Evolutionary conservation across 2,113 vertebrate genomes (phyloP).

Genomic region (Gadus chalcogrammus): DNA sequence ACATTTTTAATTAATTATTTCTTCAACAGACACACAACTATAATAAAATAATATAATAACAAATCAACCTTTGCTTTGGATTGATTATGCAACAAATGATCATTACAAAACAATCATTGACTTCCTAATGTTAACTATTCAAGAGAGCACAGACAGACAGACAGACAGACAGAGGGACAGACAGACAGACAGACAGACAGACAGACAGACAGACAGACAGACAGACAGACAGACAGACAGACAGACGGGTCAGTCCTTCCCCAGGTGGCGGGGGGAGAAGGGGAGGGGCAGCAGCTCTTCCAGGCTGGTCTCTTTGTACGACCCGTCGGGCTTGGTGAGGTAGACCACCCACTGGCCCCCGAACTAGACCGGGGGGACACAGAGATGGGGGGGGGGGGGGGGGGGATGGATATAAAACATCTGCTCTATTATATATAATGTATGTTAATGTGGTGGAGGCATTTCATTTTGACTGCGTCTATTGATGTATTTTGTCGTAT

Average conservation of each 20-base stretch:
- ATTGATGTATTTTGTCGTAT: too few relatives aligned
- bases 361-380: slow-evolving; percentile 73
- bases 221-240: background rate
- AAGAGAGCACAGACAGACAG: background rate
- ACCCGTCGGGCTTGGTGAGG: slow-evolving; percentile 82
- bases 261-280: slow-evolving; percentile 79
- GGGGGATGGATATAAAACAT: too few relatives aligned
- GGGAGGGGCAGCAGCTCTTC: slow-evolving; percentile 80
- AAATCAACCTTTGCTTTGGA: too few relatives aligned
- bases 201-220: background rate
- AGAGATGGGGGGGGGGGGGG: background rate
- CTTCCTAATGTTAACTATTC: too few relatives aligned
- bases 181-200: background rate
- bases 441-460: too few relatives aligned
- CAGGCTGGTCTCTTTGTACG: slow-evolving; percentile 78
- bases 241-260: slow-evolving; percentile 47
- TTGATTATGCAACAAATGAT: too few relatives aligned
- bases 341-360: slow-evolving; percentile 82
- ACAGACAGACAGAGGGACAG: background rate
- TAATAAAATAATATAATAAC: too few relatives aligned
- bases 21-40: too few relatives aligned
- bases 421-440: too few relatives aligned
- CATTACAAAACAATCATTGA: too few relatives aligned
- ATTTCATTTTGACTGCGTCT: too few relatives aligned
- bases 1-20: too few relatives aligned